Base-by-base conservation (phyloP, 2,113 vertebrate species). In the Rhineura floridana region DNA sequence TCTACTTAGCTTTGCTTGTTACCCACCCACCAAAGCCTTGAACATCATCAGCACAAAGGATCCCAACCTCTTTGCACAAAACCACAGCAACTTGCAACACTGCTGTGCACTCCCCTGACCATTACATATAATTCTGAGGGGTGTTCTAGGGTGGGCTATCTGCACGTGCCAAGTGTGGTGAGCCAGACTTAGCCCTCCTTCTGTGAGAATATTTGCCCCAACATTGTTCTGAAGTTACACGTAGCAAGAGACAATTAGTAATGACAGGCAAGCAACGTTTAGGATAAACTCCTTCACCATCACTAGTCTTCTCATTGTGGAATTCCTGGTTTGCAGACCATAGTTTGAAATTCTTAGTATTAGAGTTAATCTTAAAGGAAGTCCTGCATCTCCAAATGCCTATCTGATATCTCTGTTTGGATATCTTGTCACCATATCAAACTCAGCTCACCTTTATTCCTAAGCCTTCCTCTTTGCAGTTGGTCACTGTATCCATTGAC, bases 1-100 rank as follows among this genome's bases (percentile, higher is more conserved):
- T 63, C 65, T 39, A 72, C 25, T 42, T 33, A 48, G 52, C 28
- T 15, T 33, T 44, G 39, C 28, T 81, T 44, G 10, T 46, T 50
- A 67, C 1, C n/a, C 62, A 4, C n/a, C n/a, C 15, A 36, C 59
- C 72, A 81, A 85, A 62, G n/a, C 25, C 6, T 73, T 89, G 76
- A 44, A 48, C 0, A 28, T 48, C 87, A 25, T 73, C 33, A 50
- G 8, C 23, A n/a, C 75, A 44, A 63, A 89, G 39, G 7, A 36
- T 52, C 33, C 59, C 33, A 12, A 28, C 46, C 48, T 52, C 82
- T 82, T 80, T 44, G 0, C 0, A 77, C 73, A 81, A 75, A 2
- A 88, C 6, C 0, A 0, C 28, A 1, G 21, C 73, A 85, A 0
- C 2, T 4, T 69, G 87, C 73, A 81, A 80, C 3, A 59, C 48